Evolutionary conservation across 2,113 vertebrate species (phyloP).

Genomic region (Gadus macrocephalus): DNA sequence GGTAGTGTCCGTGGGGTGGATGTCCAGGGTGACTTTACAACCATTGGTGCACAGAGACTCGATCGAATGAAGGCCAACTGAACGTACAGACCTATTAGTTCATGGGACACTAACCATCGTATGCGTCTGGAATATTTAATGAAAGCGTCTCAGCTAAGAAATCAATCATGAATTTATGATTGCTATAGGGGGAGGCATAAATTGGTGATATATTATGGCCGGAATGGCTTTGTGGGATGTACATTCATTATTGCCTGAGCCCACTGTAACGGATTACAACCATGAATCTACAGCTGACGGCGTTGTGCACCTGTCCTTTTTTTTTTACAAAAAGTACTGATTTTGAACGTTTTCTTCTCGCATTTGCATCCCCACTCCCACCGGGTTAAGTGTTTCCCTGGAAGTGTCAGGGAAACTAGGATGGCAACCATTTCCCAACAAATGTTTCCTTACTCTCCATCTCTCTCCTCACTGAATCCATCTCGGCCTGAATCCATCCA

Average conservation of each 20-base stretch:
- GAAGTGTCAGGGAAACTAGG: slow-evolving; percentile 42
- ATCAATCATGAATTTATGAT: slow-evolving; percentile 9
- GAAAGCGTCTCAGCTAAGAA: slow-evolving; percentile 2
- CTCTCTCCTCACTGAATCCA: slow-evolving; percentile 28
- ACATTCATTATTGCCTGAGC: not conserved
- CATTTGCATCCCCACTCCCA: not conserved
- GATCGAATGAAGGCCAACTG: not conserved
- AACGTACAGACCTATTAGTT: slow-evolving; percentile 3
- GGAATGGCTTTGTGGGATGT: not conserved
- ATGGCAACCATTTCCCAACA: slow-evolving; percentile 28
- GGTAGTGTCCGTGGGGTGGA: too few species aligned
- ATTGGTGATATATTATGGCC: not conserved
- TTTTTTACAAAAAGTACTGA: too few species aligned
- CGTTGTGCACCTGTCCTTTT: too few species aligned
- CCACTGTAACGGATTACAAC: not conserved
- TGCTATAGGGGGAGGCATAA: slow-evolving; percentile 7
- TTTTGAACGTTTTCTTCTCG: not conserved
- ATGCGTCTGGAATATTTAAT: slow-evolving; percentile 5
- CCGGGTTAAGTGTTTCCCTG: slow-evolving; percentile 12
- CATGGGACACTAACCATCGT: not conserved
- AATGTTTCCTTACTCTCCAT: slow-evolving; percentile 32
- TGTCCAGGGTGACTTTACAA: too few species aligned
- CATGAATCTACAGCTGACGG: not conserved
- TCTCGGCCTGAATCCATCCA: slow-evolving; percentile 19
- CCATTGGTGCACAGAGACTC: too few species aligned